These are phyloP conservation scores for Leucophora obtusa DNA, from an alignment of 2,888 invertebrate genomes.

Conservation along the genomic window DNA sequence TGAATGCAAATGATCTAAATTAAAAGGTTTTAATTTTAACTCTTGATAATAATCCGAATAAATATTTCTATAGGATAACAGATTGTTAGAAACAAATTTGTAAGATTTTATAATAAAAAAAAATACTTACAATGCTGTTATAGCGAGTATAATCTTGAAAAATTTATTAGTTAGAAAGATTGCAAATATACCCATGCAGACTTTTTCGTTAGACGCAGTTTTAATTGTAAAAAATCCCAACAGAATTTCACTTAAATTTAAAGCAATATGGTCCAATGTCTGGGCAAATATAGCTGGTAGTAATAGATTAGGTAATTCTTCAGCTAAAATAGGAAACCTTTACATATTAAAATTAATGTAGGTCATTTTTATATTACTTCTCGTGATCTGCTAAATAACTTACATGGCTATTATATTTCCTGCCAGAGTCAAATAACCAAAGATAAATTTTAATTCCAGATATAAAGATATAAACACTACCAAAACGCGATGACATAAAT, in stretches of 20 bases:
- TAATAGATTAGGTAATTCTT: constrained; percentile 72
- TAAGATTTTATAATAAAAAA: neutral
- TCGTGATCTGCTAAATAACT: constrained; percentile 48
- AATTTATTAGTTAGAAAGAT: constrained; percentile 70
- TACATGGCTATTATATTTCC: constrained; percentile 75
- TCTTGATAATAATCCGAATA: constrained; percentile 71
- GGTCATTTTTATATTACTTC: too few relatives aligned
- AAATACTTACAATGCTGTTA: constrained; percentile 69
- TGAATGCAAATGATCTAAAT: neutral
- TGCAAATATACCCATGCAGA: constrained; percentile 66
- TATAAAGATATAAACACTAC: constrained; percentile 69
- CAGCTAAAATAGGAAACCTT: constrained; percentile 75
- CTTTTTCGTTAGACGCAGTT: neutral
- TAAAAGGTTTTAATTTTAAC: constrained; percentile 54
- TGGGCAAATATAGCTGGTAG: constrained; percentile 73
- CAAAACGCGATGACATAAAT: constrained; percentile 69
- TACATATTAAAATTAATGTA: too few relatives aligned
- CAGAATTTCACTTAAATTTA: constrained; percentile 70
- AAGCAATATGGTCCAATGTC: constrained; percentile 69
- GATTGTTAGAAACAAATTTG: neutral
- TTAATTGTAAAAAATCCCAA: constrained; percentile 69
- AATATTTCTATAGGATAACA: constrained; percentile 67
- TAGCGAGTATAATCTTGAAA: constrained; percentile 67
- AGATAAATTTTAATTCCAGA: constrained; percentile 70
- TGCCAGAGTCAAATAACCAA: constrained; percentile 72